phyloP scores from a whole-genome alignment of 2,888 invertebrate genomes.

The Lumbricus terrestris region DNA sequence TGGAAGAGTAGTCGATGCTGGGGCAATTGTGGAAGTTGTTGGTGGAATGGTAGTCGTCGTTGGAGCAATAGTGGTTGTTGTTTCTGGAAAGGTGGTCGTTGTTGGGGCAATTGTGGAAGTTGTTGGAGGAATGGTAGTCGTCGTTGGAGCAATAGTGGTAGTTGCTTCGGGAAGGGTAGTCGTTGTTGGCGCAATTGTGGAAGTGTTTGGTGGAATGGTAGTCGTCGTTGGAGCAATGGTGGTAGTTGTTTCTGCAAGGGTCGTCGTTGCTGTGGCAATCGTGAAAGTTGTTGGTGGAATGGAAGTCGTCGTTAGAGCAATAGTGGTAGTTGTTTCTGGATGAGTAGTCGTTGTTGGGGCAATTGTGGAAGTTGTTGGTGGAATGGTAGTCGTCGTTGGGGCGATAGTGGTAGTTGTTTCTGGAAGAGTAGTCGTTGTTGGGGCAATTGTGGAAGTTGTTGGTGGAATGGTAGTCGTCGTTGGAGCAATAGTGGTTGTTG shows the following conservation, averaged over 20 bases:
- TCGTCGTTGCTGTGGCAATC: no score
- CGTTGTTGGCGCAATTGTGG: background rate
- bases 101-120: background rate
- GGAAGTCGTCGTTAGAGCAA: no score
- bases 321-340: no score
- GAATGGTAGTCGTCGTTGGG: background rate
- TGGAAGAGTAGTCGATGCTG: background rate
- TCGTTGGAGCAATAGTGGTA: background rate
- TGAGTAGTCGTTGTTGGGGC: no score
- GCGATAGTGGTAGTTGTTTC: background rate
- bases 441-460: background rate
- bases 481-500: background rate
- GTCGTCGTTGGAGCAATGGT: no score
- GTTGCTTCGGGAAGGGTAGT: background rate
- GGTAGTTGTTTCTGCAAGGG: no score
- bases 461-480: background rate
- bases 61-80: background rate
- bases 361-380: background rate
- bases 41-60: background rate
- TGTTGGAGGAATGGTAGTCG: background rate
- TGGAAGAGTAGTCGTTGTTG: background rate
- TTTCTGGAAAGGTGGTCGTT: background rate
- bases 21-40: no score
- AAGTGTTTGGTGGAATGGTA: background rate
- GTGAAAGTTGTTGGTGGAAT: no score